Base-by-base conservation (phyloP, 2,888 invertebrate species). In the Drosophila fungiperda region DNA sequence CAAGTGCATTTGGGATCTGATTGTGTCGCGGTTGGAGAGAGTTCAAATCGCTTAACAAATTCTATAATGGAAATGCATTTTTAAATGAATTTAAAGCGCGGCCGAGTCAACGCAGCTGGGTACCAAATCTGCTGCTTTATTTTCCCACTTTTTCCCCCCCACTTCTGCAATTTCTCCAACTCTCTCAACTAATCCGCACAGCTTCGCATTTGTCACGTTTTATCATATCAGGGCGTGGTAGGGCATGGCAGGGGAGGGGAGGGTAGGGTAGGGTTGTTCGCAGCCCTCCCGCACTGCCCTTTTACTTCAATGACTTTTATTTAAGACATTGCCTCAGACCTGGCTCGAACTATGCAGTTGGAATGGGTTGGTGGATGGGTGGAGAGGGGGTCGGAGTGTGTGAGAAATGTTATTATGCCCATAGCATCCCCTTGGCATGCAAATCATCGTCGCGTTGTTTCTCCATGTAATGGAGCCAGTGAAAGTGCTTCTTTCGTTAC, bases 131-230 rank as follows among this genome's bases (percentile, higher is more conserved):
- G 15, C 20, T 23, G 26, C 29, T 49, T n/a, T 45, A 33, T 4
- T 52, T 32, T 9, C 23, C n/a, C n/a, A 20, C 49, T 33, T 23
- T 52, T 6, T 23, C 17, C 4, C 38, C 11, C 48, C 36, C 60
- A 66, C 53, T 17, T 63, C 67, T 49, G 45, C 55, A 64, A 48
- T 48, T 48, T 48, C 45, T 54, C 42, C 53, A 32, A 38, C 54
- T 36, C 48, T 45, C 53, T 38, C 40, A 49, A 73, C 66, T 83
- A 82, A 83, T 83, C 82, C 76, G 68, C 67, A 65, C 54, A 72
- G 71, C 68, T 63, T 58, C 74, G 73, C 66, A 76, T 82, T 83
- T 80, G 83, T 83, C 83, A 83, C 83, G 83, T 82, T 75, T 76
- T 76, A 77, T 76, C 73, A 57, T 50, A 77, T 76, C 73, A 45